Evolutionary conservation across 2,888 invertebrate genomes (phyloP).

Genomic region (Latrodectus elegans): DNA sequence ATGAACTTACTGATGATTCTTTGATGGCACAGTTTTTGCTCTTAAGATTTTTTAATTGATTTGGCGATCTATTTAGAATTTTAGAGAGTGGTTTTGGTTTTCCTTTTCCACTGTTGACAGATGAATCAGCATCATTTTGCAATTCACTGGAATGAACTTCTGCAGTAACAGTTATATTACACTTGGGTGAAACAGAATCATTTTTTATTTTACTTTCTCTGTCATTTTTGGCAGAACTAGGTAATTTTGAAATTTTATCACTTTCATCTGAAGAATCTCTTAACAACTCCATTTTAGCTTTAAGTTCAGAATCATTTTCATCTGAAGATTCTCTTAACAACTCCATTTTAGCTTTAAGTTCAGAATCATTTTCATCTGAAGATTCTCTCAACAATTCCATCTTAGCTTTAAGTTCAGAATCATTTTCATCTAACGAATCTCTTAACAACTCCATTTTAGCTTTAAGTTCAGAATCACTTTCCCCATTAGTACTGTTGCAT

Average conservation of each 20-base stretch:
- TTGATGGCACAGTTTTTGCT: not conserved
- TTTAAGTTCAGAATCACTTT: constrained; percentile 3
- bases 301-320: constrained; percentile 2
- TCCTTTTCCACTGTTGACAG: not conserved
- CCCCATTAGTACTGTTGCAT: not conserved
- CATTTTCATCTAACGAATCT: not conserved
- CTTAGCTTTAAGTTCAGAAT: constrained; percentile 21
- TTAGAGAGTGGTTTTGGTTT: not conserved
- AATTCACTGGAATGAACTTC: not conserved
- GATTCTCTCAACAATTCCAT: constrained; percentile 1
- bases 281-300: not conserved
- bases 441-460: constrained; percentile 25
- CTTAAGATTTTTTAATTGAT: not conserved
- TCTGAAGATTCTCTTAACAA: not conserved
- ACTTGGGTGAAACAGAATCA: not conserved
- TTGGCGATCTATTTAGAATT: not conserved
- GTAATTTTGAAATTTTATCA: not conserved
- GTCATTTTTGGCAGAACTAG: not conserved
- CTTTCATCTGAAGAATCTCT: not conserved
- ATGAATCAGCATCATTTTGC: not conserved
- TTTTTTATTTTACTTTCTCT: not conserved
- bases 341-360: not conserved
- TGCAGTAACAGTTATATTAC: not conserved
- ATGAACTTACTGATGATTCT: not conserved
- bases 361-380: not conserved